Evolutionary conservation across 1,140 invertebrate species (phyloP).

Genomic region (Pygmarrhopalites habei): DNA sequence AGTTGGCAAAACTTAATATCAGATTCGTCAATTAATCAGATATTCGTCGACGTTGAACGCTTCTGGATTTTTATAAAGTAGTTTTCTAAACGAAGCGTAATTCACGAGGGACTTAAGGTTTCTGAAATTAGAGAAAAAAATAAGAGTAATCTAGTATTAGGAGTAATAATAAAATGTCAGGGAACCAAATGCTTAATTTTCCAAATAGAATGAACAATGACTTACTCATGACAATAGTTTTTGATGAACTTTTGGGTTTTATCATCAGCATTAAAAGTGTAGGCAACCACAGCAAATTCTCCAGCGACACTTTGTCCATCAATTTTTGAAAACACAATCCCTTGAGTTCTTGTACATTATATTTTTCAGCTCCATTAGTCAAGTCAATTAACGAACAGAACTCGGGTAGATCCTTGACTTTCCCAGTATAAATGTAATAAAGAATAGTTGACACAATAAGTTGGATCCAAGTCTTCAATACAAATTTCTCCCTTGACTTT

Average conservation of each 20-base stretch:
- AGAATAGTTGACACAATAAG: constrained; percentile 6
- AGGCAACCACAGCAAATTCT: constrained; percentile 6
- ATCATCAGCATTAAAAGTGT: constrained; percentile 11
- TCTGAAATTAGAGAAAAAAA: too few species aligned
- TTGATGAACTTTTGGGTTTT: constrained; percentile 11
- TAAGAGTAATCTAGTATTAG: too few species aligned
- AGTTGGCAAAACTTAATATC: too few species aligned
- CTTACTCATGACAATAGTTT: constrained; percentile 26
- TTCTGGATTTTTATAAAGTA: too few species aligned
- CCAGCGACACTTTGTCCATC: not conserved
- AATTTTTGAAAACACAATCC: constrained; percentile 16
- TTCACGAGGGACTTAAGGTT: too few species aligned
- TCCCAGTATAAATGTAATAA: constrained; percentile 20
- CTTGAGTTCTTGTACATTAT: constrained; percentile 16
- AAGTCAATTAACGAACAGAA: constrained; percentile 5
- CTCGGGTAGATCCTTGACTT: constrained; percentile 5
- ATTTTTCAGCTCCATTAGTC: constrained; percentile 20
- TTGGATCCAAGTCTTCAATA: constrained; percentile 11
- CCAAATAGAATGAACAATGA: too few species aligned
- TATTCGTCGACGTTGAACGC: too few species aligned
- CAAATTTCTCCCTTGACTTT: not conserved
- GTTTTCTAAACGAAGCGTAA: too few species aligned
- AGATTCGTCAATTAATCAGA: too few species aligned
- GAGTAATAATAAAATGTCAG: too few species aligned
- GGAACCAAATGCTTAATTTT: too few species aligned